Conservation (phyloP, 53 echinoderm and acorn worm genomes). For the Actinopyga echinites region DNA sequence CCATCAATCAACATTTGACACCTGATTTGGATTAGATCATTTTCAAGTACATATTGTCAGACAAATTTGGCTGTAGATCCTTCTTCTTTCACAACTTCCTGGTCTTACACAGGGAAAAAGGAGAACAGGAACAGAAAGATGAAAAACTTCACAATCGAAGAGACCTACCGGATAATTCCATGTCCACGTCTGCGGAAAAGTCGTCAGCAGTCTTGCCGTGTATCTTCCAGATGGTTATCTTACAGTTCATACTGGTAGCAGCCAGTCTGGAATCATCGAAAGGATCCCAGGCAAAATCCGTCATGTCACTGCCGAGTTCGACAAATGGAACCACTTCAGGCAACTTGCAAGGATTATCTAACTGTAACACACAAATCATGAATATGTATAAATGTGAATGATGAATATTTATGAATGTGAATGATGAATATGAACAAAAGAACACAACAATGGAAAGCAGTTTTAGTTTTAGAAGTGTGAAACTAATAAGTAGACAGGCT, state of each 20-base stretch:
- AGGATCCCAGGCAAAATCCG: slow-evolving; percentile 94
- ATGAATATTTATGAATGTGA: neutral
- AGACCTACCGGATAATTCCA: neutral
- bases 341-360: slow-evolving; percentile 77
- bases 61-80: no score
- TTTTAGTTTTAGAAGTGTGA: no score
- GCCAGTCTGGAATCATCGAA: slow-evolving; percentile 80
- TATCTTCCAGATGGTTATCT: slow-evolving; percentile 65
- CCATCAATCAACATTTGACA: no score
- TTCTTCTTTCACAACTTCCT: no score
- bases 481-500: no score
- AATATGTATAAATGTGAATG: neutral
- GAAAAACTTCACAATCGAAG: no score
- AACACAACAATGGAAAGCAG: no score
- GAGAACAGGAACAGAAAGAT: no score
- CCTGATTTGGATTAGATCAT: no score
- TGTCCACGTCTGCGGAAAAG: neutral
- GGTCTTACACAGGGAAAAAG: no score
- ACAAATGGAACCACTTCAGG: slow-evolving; percentile 67
- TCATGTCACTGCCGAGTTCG: slow-evolving; percentile 67
- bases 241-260: slow-evolving; percentile 72
- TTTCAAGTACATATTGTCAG: no score
- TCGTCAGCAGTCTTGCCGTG: neutral
- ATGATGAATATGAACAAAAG: no score
- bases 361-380: slow-evolving; percentile 27